These are phyloP conservation scores for Aspidapion aeneum DNA, from an alignment of 2,888 invertebrate genomes.

Conservation along the genomic window DNA sequence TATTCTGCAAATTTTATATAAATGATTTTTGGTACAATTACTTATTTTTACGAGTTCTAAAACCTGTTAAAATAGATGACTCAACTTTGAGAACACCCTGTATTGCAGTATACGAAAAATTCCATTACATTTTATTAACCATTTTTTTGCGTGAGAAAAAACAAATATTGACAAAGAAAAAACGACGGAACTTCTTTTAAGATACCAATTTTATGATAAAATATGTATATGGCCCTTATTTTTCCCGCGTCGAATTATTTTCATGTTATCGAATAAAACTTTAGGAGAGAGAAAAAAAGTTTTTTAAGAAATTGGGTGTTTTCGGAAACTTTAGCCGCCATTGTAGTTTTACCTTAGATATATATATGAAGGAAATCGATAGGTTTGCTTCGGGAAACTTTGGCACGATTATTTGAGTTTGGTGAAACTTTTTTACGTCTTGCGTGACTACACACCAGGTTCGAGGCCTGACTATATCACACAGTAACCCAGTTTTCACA, in stretches of 20 bases:
- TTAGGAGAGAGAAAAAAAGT: background rate
- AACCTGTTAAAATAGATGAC: no score
- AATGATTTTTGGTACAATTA: no score
- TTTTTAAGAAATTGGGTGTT: background rate
- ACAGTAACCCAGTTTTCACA: no score
- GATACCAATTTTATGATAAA: background rate
- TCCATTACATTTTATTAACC: no score
- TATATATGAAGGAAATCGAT: background rate
- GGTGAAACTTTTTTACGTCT: slow-evolving; percentile 39
- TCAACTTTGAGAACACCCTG: no score
- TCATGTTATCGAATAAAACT: background rate
- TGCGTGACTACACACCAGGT: background rate
- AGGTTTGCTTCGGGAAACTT: background rate
- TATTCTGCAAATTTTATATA: no score
- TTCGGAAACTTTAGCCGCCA: background rate
- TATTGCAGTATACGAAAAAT: no score
- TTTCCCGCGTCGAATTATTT: background rate
- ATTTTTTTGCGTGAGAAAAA: no score
- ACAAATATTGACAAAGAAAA: background rate
- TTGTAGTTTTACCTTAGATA: background rate
- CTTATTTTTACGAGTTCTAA: no score
- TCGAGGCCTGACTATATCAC: no score
- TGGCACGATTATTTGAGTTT: slow-evolving; percentile 36
- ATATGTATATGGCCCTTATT: background rate
- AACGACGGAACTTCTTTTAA: background rate